Base-by-base conservation (phyloP, 2,888 invertebrate genomes). In the Drosophila buzzatii region DNA sequence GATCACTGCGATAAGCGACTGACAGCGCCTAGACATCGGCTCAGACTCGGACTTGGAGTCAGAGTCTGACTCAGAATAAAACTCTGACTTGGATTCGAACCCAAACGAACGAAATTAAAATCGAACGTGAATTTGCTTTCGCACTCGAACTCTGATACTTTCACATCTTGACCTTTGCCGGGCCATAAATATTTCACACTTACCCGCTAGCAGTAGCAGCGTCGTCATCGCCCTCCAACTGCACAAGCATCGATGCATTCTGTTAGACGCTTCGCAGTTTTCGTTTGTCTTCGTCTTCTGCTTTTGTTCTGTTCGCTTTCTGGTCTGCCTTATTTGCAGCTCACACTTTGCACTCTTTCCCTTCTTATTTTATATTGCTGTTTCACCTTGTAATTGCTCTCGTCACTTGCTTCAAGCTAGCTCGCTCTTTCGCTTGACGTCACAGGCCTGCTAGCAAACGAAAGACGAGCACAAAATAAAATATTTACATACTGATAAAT, bases 151-250 rank as follows among this genome's bases (percentile, higher is more conserved):
- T 20, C 45, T 47, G 69, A 44, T 37, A n/a, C 35, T 47, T n/a
- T 18, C 18, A 47, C 49, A 39, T 35, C 37, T 27, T 47, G 18
- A n/a, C 27, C 59, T 16, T 16, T 47, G 47, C 31, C 59, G 49
- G 18, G 31, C 39, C 59, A 49, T 47, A 55, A 23, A 53, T 27
- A 20, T 8, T 60, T 63, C 47, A 8, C 59, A 82, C 86, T 86
- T 55, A 85, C 85, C 89, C 65, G 81, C 63, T 44, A 86, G 39
- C 31, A 81, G 39, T 56, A 85, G 44, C 57, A 85, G 42, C 67
- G 64, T n/a, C 41, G 31, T 55, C 55, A 64, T 45, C 55, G 61
- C 23, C 23, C n/a, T 72, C 78, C 86, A 89, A 55, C 65, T 70
- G 65, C 66, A 74, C 55, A 58, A 78, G 27, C 57, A 56, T 49